Base-by-base conservation (phyloP, 2,888 invertebrate species). In the Chrysodeixis includens region DNA sequence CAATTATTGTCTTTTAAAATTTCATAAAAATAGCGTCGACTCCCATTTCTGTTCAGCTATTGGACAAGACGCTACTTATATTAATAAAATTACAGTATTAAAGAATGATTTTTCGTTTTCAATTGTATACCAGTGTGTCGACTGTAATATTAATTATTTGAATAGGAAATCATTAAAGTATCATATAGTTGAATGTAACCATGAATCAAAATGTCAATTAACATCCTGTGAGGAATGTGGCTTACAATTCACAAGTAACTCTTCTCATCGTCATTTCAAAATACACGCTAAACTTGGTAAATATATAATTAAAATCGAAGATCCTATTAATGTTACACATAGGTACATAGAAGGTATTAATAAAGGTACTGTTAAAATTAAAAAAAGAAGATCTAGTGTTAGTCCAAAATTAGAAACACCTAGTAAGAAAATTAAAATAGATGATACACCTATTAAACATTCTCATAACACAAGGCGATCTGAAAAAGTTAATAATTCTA, bases 261-360 rank as follows among this genome's bases (percentile, higher is more conserved):
- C 63, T 0, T 58, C 49, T 0, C 30, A 2, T 1, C 76, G 64
- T 26, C 79, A 79, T 18, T 0, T 7, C 0, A 0, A 18, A 6
- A 6, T 64, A 1, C 79, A 79, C 9, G 30, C 9, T 1, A 1
- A 12, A 1, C 10, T 10, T 0, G 10, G 56, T 1, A 54, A 61
- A 0, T 79, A 46, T 10, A 54, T 58, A 1, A 78, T 79, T 0
- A 75, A 75, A 56, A 20, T 79, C 2, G 1, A 76, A 0, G 66
- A 78, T 7, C 60, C 71, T 0, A 10, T 32, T 0, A 56, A 0
- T 0, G 66, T 65, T 0, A 0, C 0, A 1, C 30, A 0, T 10
- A 16, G 2, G 1, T 30, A 62, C n/a, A 1, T 68, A 12, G 67
- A 53, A 35, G 79, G 74, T 12, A 51, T 0, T 0, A 74, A 74